Evolutionary conservation across 1,140 invertebrate species (phyloP).

Genomic region (Trachelipus rathkii): DNA sequence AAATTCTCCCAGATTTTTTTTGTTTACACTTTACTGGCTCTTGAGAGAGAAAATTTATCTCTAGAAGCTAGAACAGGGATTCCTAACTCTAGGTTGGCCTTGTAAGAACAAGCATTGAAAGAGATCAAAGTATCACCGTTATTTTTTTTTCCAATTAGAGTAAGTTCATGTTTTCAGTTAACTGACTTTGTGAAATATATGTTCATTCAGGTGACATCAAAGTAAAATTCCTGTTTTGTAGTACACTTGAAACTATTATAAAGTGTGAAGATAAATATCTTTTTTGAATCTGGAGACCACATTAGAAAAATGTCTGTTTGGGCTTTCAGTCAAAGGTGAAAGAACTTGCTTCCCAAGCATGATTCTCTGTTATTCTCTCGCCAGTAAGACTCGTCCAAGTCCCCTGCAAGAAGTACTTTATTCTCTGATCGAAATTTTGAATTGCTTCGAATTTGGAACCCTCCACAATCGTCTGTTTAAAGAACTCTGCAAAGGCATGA

Average conservation of each 20-base stretch:
- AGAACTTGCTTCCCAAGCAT: constrained; percentile 32
- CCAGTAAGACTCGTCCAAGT: constrained; percentile 36
- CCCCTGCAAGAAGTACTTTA: constrained; percentile 43
- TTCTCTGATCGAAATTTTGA: constrained; percentile 38
- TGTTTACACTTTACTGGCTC: no score
- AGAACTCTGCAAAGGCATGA: constrained; percentile 42
- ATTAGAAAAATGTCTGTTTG: not conserved
- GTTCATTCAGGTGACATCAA: no score
- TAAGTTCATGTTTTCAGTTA: no score
- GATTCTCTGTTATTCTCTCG: constrained; percentile 31
- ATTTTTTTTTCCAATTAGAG: no score
- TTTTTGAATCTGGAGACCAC: not conserved
- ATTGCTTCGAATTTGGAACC: constrained; percentile 36
- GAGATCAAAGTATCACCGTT: no score
- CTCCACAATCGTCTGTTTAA: constrained; percentile 40
- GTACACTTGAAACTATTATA: not conserved
- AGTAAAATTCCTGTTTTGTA: not conserved
- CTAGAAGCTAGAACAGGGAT: no score
- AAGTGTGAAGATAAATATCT: not conserved
- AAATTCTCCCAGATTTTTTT: no score
- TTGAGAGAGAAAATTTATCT: no score
- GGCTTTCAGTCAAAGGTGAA: not conserved
- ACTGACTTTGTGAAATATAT: no score
- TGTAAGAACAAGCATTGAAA: no score
- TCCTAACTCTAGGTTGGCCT: no score